Conservation (phyloP, 2,797 vertebrate species). For the Picus viridis region DNA sequence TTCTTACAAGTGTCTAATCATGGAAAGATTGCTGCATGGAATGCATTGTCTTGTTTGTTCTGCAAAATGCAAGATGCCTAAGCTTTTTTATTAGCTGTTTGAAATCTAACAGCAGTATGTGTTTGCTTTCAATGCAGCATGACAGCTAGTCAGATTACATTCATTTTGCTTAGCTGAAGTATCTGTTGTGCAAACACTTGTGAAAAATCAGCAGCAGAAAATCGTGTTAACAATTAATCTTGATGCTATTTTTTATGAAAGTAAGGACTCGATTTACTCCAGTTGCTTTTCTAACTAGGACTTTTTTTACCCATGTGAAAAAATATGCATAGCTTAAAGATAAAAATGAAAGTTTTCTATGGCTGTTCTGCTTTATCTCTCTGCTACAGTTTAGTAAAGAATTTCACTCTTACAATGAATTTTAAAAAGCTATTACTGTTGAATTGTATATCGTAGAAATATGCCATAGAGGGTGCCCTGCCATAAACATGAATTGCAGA, state of each 20-base stretch:
- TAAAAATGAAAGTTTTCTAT: background rate
- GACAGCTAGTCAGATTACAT: background rate
- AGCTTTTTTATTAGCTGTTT: background rate
- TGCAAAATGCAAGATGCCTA: background rate
- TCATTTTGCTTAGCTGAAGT: background rate
- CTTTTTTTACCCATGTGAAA: background rate
- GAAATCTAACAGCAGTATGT: background rate
- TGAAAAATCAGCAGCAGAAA: background rate
- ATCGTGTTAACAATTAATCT: background rate
- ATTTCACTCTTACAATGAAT: background rate
- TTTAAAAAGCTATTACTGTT: background rate
- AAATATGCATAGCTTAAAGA: background rate
- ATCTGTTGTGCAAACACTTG: background rate
- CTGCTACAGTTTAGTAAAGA: background rate
- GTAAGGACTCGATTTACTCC: background rate
- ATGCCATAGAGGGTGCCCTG: background rate
- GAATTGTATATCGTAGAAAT: background rate
- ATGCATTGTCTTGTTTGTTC: slow-evolving; percentile 9
- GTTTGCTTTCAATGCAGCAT: background rate
- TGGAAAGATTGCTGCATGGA: background rate
- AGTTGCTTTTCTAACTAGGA: background rate
- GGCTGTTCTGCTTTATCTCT: background rate
- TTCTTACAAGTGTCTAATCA: background rate
- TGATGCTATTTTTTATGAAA: background rate
- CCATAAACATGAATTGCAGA: background rate